Conservation (phyloP, 2,113 vertebrate species). For the Clarias batrachus region DNA sequence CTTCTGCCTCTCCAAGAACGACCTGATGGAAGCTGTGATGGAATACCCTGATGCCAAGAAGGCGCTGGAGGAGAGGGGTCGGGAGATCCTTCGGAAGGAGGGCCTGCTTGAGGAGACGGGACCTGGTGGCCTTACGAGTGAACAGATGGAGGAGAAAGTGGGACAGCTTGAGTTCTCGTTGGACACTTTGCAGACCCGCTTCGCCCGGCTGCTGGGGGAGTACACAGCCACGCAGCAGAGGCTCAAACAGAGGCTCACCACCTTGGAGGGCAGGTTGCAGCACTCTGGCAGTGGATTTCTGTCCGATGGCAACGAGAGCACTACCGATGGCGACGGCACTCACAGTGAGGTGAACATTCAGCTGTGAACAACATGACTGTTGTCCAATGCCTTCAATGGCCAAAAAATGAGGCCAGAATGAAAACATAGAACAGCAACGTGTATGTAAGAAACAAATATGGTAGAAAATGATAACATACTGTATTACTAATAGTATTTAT, state of each 20-base stretch:
- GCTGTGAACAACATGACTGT: slow-evolving; percentile 57
- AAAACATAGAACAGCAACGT: not conserved
- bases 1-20: slow-evolving; percentile 94
- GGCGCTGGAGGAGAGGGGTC: slow-evolving; percentile 88
- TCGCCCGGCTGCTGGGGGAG: slow-evolving; percentile 82
- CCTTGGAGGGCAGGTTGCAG: slow-evolving; percentile 75
- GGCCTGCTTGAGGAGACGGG: slow-evolving; percentile 88
- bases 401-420: not conserved
- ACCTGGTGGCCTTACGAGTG: slow-evolving; percentile 70
- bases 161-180: slow-evolving; percentile 80
- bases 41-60: slow-evolving; percentile 93
- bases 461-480: not conserved
- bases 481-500: not conserved
- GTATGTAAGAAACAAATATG: not conserved
- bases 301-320: slow-evolving; percentile 75
- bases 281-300: slow-evolving; percentile 77
- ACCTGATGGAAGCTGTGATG: slow-evolving; percentile 90
- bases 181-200: slow-evolving; percentile 80
- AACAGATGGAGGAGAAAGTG: slow-evolving; percentile 81
- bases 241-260: slow-evolving; percentile 83
- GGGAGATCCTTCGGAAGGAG: slow-evolving; percentile 91
- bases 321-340: slow-evolving; percentile 61
- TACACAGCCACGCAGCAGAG: slow-evolving; percentile 82
- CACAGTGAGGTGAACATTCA: slow-evolving; percentile 71
- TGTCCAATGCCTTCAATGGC: not conserved